phyloP scores from a whole-genome alignment of 2,888 invertebrate species.

The Hyles lineata region DNA sequence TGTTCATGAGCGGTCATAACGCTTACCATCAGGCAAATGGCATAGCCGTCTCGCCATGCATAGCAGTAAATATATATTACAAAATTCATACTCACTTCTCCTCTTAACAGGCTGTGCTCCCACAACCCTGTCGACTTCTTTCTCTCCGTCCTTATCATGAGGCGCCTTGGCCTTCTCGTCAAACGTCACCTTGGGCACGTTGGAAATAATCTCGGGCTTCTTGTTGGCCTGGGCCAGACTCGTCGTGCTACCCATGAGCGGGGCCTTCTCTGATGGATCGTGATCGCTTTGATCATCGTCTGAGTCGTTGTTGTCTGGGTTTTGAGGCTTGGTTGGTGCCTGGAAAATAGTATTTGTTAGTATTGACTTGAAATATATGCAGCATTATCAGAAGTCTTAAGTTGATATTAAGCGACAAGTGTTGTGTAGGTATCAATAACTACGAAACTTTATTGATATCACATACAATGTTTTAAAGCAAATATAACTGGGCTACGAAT shows the following conservation, averaged over 20 bases:
- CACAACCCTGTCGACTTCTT: conserved; percentile 61
- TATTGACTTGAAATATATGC: not conserved
- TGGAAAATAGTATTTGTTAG: conserved; percentile 49
- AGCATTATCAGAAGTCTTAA: conserved; percentile 26
- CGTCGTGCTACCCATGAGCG: conserved; percentile 75
- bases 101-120: conserved; percentile 76
- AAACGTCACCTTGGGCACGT: conserved; percentile 71
- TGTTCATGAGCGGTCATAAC: too few relatives aligned
- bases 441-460: too few relatives aligned
- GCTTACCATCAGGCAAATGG: too few relatives aligned
- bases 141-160: conserved; percentile 52
- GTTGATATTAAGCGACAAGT: too few relatives aligned
- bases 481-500: too few relatives aligned
- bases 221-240: conserved; percentile 61
- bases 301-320: conserved; percentile 61
- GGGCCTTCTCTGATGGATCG: conserved; percentile 77
- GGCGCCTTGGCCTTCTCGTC: conserved; percentile 61
- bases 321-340: conserved; percentile 58
- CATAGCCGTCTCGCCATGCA: too few relatives aligned
- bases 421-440: too few relatives aligned
- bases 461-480: too few relatives aligned
- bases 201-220: conserved; percentile 77
- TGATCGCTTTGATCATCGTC: conserved; percentile 75
- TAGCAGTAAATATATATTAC: too few relatives aligned
- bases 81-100: conserved; percentile 68